Base-by-base conservation (phyloP, 2,888 invertebrate genomes). In the Holacanthella duospinosa region DNA sequence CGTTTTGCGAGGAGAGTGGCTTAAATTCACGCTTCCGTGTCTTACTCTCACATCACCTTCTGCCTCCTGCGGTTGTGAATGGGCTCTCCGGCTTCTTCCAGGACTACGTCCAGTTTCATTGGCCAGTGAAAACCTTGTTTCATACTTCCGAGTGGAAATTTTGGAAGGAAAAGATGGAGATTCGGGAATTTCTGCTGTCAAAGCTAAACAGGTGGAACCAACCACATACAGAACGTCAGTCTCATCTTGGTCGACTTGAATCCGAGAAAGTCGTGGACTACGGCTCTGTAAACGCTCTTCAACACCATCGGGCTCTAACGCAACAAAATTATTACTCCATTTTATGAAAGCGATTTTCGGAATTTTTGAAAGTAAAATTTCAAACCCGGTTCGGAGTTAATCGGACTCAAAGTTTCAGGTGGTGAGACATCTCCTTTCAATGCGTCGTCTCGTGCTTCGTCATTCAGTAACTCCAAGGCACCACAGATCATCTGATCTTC, bases 401-500 rank as follows among this genome's bases (percentile, higher is more conserved):
- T 75, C 2, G 75, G 75, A 59, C 74, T 74, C 21, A 75, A 63
- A 12, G 74, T 71, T 4, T 60, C 57, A 19, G 74, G 68, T 2
- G 62, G 57, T n/a, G 71, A 71, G 53, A 71, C 71, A 60, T 71
- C 78, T 74, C 81, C 88, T 76, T 89, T 88, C 71, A 89, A 79
- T 54, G 92, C 90, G 79, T 93, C 93, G 80, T 93, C 93, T 77
- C 88, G 85, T 6, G 93, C 93, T 79, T 93, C 93, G 80, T 93
- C 93, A 79, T 91, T 93, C 36, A 93, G 81, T 0, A 92, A 91
- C 79, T 93, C 92, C 64, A 93, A 80, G 1, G 93, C 92, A 66
- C 93, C 93, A 78, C 91, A 91, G 71, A 93, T 93, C 90, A 92
- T 91, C 79, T 93, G 92, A 77, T 93, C 93, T 78, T 93, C 93